Conservation (phyloP, 2,797 vertebrate genomes). For the Phataginus tricuspis region DNA sequence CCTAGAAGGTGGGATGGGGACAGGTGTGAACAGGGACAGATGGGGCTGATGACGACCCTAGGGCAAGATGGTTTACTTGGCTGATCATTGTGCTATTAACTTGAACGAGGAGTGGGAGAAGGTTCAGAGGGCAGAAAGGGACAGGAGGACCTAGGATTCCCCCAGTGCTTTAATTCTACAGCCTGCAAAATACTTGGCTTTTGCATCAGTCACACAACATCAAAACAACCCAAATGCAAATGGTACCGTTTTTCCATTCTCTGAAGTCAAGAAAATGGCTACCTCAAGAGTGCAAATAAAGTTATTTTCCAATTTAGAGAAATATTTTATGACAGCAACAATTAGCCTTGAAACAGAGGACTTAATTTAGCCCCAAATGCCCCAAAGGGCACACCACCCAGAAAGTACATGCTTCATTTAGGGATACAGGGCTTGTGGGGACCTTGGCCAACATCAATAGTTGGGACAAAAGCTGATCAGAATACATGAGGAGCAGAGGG, state of each 20-base stretch:
- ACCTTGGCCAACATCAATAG: not conserved
- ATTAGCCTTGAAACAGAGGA: not conserved
- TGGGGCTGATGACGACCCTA: not conserved
- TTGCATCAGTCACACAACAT: not conserved
- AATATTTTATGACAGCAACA: not conserved
- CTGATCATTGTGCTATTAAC: not conserved
- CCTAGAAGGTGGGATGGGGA: not conserved
- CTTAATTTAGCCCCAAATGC: slow-evolving; percentile 28
- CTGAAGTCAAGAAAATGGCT: not conserved
- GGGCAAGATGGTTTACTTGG: not conserved
- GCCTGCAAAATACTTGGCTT: not conserved
- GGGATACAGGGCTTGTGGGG: not conserved
- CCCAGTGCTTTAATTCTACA: not conserved
- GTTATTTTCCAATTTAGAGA: not conserved
- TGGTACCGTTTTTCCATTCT: not conserved
- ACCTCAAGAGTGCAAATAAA: not conserved
- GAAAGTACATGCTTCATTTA: not conserved
- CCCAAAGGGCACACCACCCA: not conserved
- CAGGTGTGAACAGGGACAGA: accelerated
- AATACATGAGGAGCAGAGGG: not conserved
- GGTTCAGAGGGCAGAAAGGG: not conserved
- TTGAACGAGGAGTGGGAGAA: not conserved
- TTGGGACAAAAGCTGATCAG: not conserved
- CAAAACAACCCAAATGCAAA: not conserved
- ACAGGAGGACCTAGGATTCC: not conserved